Conservation (phyloP, 2,888 invertebrate genomes). For the Nebria brevicollis region DNA sequence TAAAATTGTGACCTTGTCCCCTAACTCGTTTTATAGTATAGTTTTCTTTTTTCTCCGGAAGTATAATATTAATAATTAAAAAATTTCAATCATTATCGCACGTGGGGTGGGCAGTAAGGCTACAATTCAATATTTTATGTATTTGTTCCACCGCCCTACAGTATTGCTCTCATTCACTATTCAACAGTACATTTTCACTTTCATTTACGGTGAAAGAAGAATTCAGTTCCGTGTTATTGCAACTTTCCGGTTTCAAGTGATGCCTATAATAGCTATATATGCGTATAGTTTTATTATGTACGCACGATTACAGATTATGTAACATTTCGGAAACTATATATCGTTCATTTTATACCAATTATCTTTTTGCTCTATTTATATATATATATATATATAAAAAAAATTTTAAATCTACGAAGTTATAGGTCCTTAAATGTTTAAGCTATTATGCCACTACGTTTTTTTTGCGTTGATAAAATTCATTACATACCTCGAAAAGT, state of each 20-base stretch:
- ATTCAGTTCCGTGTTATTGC: neutral
- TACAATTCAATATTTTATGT: slow-evolving; percentile 2
- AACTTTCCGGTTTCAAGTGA: slow-evolving; percentile 11
- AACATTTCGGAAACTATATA: neutral
- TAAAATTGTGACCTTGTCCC: too few species aligned
- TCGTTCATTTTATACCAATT: neutral
- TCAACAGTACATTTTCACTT: slow-evolving; percentile 8
- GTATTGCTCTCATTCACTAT: slow-evolving; percentile 10
- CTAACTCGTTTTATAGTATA: too few species aligned
- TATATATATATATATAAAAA: neutral
- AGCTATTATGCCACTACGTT: too few species aligned
- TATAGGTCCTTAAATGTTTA: too few species aligned
- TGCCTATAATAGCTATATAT: neutral
- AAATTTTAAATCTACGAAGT: too few species aligned
- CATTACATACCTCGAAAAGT: too few species aligned
- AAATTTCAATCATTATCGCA: too few species aligned
- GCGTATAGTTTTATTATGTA: neutral
- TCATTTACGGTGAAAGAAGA: slow-evolving; percentile 9
- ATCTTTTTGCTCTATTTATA: neutral
- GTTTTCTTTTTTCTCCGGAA: too few species aligned
- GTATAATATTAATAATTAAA: too few species aligned
- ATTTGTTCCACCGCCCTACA: neutral
- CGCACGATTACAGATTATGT: neutral
- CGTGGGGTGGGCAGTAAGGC: neutral
- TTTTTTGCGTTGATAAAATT: too few species aligned